phyloP scores from a whole-genome alignment of 2,888 invertebrate genomes.

The Andrena fulva region DNA sequence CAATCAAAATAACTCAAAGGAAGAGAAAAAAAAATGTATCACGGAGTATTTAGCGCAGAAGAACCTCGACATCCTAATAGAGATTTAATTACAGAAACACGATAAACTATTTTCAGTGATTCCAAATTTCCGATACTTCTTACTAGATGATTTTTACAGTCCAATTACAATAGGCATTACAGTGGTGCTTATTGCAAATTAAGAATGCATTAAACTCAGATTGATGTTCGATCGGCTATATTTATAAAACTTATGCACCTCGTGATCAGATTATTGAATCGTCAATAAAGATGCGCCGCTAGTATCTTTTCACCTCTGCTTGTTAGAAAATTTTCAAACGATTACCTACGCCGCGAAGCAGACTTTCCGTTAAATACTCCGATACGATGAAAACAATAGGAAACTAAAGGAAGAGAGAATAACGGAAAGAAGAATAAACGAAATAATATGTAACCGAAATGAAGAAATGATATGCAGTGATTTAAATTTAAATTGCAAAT shows the following conservation, averaged over 20 bases:
- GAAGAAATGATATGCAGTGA: slow-evolving; percentile 64
- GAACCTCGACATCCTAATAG: slow-evolving; percentile 1
- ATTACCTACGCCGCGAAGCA: background rate
- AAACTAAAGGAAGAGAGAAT: slow-evolving; percentile 49
- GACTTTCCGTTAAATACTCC: slow-evolving; percentile 78
- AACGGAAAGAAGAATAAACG: slow-evolving; percentile 51
- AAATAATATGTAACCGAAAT: slow-evolving; percentile 61
- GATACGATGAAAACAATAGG: slow-evolving; percentile 70
- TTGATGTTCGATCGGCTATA: background rate
- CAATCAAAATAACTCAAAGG: slow-evolving; percentile 76
- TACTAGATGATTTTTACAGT: background rate
- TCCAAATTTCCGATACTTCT: background rate
- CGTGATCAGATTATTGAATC: slow-evolving; percentile 14
- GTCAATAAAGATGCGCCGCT: background rate
- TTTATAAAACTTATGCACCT: slow-evolving; percentile 32
- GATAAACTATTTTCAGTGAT: background rate
- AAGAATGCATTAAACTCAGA: background rate
- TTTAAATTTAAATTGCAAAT: slow-evolving; percentile 69
- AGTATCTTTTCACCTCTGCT: background rate
- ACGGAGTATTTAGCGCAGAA: slow-evolving; percentile 76
- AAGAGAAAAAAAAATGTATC: slow-evolving; percentile 42
- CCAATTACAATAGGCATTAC: background rate
- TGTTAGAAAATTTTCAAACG: background rate
- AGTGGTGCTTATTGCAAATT: background rate
- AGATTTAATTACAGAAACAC: background rate